These are phyloP conservation scores for Zaprionus bogoriensis DNA, from an alignment of 2,888 invertebrate genomes.

Conservation along the genomic window DNA sequence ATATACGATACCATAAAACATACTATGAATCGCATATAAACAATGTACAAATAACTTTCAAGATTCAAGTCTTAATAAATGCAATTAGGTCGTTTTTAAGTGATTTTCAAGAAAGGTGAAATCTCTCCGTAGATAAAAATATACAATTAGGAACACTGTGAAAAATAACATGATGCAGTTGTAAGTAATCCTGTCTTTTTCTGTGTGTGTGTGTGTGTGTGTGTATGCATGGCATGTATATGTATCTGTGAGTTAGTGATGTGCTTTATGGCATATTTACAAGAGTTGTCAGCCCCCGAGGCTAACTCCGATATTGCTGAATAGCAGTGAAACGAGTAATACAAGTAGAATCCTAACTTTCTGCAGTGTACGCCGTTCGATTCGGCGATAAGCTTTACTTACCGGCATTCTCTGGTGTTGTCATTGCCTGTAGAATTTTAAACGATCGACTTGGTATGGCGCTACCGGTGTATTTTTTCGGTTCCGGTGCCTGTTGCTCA, in stretches of 20 bases:
- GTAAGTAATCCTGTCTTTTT: constrained; percentile 22
- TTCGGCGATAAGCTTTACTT: constrained; percentile 77
- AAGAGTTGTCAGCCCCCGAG: constrained; percentile 20
- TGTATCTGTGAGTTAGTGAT: too few relatives aligned
- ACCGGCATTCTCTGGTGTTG: constrained; percentile 87
- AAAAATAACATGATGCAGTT: constrained; percentile 44
- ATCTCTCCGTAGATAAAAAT: constrained; percentile 62
- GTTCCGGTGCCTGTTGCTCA: constrained; percentile 87
- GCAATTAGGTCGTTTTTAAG: constrained; percentile 12
- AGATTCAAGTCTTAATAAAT: constrained; percentile 29
- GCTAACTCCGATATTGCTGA: constrained; percentile 1
- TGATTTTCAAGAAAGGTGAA: constrained; percentile 73
- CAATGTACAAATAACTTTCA: neutral
- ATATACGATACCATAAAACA: neutral
- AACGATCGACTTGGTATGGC: constrained; percentile 92
- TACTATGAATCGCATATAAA: constrained; percentile 9
- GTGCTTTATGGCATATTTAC: constrained; percentile 60
- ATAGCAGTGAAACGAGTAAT: neutral
- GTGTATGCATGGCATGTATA: constrained; percentile 16
- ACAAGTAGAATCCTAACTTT: constrained; percentile 3
- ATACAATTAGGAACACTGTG: constrained; percentile 31
- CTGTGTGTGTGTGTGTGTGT: constrained; percentile 25
- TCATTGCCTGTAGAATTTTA: constrained; percentile 91
- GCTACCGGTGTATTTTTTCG: constrained; percentile 89
- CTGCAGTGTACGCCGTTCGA: neutral